Conservation (phyloP, 1,140 invertebrate genomes). For the Archegozetes longisetosus region DNA sequence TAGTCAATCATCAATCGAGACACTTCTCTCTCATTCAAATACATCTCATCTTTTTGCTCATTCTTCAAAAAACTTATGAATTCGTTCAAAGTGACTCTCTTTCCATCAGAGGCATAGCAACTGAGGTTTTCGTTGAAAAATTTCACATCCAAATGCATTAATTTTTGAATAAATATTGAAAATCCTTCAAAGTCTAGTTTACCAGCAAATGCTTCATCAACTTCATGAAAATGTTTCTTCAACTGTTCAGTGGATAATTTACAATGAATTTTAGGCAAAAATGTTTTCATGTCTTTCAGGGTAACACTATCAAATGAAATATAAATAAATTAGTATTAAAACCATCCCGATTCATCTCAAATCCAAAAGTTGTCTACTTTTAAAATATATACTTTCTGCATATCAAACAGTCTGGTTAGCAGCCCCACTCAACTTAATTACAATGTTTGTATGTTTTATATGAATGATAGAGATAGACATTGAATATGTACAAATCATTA, state of each 20-base stretch:
- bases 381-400: no score
- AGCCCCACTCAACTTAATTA: no score
- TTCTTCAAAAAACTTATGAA: slow-evolving; percentile 58
- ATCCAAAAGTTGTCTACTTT: no score
- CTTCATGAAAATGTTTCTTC: slow-evolving; percentile 62
- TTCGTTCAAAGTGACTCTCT: slow-evolving; percentile 51
- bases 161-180: slow-evolving; percentile 50
- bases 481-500: no score
- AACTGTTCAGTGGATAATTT: slow-evolving; percentile 72
- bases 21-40: slow-evolving; percentile 12
- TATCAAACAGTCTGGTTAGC: no score
- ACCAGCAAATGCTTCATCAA: slow-evolving; percentile 53
- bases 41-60: slow-evolving; percentile 45
- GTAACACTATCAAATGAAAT: slow-evolving; percentile 44
- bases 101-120: slow-evolving; percentile 40
- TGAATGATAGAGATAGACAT: no score
- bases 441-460: no score
- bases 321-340: slow-evolving; percentile 10
- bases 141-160: slow-evolving; percentile 51
- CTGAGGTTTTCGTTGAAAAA: slow-evolving; percentile 14
- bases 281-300: slow-evolving; percentile 77
- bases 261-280: slow-evolving; percentile 72
- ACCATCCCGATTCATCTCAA: no score
- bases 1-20: slow-evolving; percentile 21
- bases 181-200: slow-evolving; percentile 88